phyloP scores from a whole-genome alignment of 1,140 invertebrate genomes.

The Arctopsyche grandis region DNA sequence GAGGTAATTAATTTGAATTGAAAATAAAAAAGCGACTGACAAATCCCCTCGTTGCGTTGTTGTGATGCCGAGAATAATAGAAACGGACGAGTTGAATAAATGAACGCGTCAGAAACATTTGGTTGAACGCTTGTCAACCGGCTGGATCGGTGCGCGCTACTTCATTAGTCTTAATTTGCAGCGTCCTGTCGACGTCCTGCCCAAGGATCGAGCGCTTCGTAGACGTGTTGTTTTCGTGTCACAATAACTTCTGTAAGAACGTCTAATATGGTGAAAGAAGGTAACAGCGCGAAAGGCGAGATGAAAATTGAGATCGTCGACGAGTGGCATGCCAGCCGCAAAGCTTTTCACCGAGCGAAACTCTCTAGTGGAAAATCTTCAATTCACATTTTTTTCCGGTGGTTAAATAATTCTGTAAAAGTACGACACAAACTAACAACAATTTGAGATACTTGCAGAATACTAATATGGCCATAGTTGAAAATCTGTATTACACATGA shows the following conservation, averaged over 20 bases:
- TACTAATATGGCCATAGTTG: no score
- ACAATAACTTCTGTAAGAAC: neutral
- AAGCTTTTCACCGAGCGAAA: no score
- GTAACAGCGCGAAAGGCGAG: neutral
- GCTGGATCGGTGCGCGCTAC: neutral
- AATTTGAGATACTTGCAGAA: no score
- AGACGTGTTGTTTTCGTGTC: neutral
- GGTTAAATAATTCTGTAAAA: no score
- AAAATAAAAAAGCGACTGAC: no score
- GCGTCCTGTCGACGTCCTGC: slow-evolving; percentile 10
- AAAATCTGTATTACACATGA: no score
- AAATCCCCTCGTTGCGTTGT: neutral
- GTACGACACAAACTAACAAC: no score
- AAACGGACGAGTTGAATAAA: neutral
- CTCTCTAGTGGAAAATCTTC: no score
- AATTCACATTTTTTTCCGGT: no score
- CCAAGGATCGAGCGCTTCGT: neutral
- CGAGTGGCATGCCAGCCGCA: no score
- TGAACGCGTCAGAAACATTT: neutral
- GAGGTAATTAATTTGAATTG: no score
- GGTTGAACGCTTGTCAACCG: neutral
- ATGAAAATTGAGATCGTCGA: neutral
- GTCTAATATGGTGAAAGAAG: neutral
- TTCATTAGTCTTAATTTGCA: slow-evolving; percentile 32
- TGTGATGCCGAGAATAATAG: neutral